Conservation (phyloP, 2,888 invertebrate species). For the Sesia bembeciformis region DNA sequence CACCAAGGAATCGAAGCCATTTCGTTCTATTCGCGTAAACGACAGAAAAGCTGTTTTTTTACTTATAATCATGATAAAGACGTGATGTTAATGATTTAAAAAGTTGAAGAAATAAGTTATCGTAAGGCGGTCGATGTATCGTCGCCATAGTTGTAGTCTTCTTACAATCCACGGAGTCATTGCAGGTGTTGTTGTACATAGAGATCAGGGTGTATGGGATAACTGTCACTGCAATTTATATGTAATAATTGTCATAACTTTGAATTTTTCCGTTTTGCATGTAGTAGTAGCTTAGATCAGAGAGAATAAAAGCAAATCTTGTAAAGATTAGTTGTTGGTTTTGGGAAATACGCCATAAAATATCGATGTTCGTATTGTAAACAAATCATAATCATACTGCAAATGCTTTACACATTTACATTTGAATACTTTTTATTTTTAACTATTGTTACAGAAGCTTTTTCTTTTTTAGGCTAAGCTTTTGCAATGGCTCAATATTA, state of each 20-base stretch:
- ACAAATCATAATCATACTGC: slow-evolving; percentile 14
- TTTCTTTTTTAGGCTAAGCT: slow-evolving; percentile 43
- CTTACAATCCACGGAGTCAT: slow-evolving; percentile 52
- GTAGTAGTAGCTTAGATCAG: too few species aligned
- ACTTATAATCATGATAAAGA: slow-evolving; percentile 16
- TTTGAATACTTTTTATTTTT: too few species aligned
- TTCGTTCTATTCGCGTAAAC: slow-evolving; percentile 49
- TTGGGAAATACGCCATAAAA: neutral
- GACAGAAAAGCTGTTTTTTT: slow-evolving; percentile 27
- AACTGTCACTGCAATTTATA: slow-evolving; percentile 37
- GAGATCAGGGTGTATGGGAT: slow-evolving; percentile 47
- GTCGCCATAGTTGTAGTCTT: slow-evolving; percentile 62
- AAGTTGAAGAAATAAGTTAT: slow-evolving; percentile 22
- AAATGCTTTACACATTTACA: too few species aligned
- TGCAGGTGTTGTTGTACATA: slow-evolving; percentile 53
- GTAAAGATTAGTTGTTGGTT: too few species aligned
- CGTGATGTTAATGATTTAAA: slow-evolving; percentile 18
- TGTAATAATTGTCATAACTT: slow-evolving; percentile 12
- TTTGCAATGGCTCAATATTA: slow-evolving; percentile 81
- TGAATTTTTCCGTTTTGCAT: neutral
- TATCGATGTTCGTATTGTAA: slow-evolving; percentile 15
- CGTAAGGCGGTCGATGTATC: slow-evolving; percentile 33
- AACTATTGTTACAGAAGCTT: neutral
- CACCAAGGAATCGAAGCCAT: slow-evolving; percentile 67
- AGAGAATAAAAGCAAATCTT: too few species aligned